phyloP scores from a whole-genome alignment of 1,140 invertebrate genomes.

The Parasteatoda tepidariorum region DNA sequence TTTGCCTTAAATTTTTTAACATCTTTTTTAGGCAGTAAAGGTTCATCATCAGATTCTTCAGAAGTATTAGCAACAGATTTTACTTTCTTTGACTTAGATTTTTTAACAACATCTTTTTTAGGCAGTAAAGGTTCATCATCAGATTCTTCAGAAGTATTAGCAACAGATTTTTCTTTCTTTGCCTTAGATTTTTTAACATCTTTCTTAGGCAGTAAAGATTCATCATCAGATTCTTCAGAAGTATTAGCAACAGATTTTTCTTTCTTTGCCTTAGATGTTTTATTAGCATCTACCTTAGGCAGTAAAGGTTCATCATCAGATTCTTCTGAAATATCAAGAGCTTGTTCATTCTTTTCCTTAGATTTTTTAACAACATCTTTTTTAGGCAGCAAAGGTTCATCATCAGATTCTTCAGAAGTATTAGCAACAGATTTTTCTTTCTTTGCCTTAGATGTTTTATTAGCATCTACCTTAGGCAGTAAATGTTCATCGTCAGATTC shows the following conservation, averaged over 20 bases:
- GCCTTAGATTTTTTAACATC: not conserved
- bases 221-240: not conserved
- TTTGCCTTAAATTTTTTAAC: too few relatives aligned
- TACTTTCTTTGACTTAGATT: too few relatives aligned
- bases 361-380: too few relatives aligned
- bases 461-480: not conserved
- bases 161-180: not conserved
- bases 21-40: too few relatives aligned
- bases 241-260: too few relatives aligned
- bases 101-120: too few relatives aligned
- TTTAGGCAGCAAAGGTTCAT: not conserved
- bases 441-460: constrained; percentile 4
- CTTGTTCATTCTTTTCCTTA: too few relatives aligned
- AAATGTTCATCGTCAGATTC: constrained; percentile 23
- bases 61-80: too few relatives aligned
- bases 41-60: too few relatives aligned
- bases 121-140: not conserved
- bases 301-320: constrained; percentile 14
- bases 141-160: not conserved
- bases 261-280: constrained; percentile 4
- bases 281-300: too few relatives aligned
- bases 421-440: too few relatives aligned
- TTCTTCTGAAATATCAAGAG: not conserved
- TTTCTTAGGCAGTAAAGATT: not conserved
- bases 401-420: not conserved